These are phyloP conservation scores for Chaetogeoica ovagalla DNA, from an alignment of 2,888 invertebrate species.

Conservation along the genomic window DNA sequence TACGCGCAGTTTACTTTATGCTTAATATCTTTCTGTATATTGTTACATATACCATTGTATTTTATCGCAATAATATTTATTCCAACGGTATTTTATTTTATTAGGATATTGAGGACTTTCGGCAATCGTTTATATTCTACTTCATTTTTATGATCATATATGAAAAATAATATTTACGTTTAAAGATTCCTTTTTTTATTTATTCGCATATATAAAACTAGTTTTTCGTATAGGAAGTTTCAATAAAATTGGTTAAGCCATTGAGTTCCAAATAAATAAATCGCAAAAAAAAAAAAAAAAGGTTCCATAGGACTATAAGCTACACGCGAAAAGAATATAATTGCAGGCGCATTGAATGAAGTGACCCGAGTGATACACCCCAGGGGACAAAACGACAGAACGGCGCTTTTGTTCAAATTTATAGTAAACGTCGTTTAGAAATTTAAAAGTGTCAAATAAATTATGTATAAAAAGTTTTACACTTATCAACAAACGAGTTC, in stretches of 20 bases:
- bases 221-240: neutral
- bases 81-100: no score
- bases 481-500: no score
- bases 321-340: neutral
- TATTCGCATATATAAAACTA: neutral
- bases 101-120: no score
- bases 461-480: no score
- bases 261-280: slow-evolving; percentile 2
- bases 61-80: no score
- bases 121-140: no score
- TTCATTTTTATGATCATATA: no score
- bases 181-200: neutral
- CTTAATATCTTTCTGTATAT: no score
- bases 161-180: neutral
- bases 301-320: neutral
- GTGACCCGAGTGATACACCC: neutral
- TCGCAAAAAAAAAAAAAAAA: neutral
- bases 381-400: neutral
- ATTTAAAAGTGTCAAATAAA: no score
- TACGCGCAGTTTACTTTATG: no score
- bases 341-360: neutral
- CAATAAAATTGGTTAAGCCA: neutral
- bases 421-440: neutral
- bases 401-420: neutral
- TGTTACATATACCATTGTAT: no score